Evolutionary conservation across 2,888 invertebrate species (phyloP), one percentile per base, ranked within the genome.

Genomic region (Scrobipalpa atriplicella): DNA sequence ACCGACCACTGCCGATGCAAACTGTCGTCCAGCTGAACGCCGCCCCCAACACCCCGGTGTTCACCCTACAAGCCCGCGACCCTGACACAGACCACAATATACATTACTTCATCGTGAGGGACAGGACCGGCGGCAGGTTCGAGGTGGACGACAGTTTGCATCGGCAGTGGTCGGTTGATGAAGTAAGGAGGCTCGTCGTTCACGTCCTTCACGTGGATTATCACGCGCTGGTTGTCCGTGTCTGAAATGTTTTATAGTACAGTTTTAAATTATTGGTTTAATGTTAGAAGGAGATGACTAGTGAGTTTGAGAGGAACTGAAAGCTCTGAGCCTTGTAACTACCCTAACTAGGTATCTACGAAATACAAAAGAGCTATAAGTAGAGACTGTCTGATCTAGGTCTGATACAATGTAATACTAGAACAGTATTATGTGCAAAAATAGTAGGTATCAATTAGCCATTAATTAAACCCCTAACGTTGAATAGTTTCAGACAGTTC

Each of bases 101-200:
- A 72, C 98, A 98, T 86, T 98, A 99, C 88, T 98, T 98, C 91
- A 98, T 99, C 76, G 98, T 98, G 38, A 94, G 99, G 75, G 98
- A 98, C 87, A 93, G 98, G 75, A 98, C 96, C 0, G 96, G 96
- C 0, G 95, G 95, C 39, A 80, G 94, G 68, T 97, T 97, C 81
- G 97, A 97, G 86, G 97, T 97, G 54, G 98, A 98, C 80, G 97
- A 98, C 98, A 0, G 99, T 98, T 89, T 99, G 98, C 97, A 99
- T 99, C 18, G 99, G 99, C 72, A 98, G 92, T 0, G 99, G 99
- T 1, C 97, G 95, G 92, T 99, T 99, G 92, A 99, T 97, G 93
- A 99, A 99, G 88, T 98, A 97, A 0, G 99, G 98, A 0, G 97
- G 96, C 87, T 99, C 99, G 86, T 99, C 99, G 91, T 99, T 99